Evolutionary conservation across 2,888 invertebrate species (phyloP).

Genomic region (Stratiomys singularior): DNA sequence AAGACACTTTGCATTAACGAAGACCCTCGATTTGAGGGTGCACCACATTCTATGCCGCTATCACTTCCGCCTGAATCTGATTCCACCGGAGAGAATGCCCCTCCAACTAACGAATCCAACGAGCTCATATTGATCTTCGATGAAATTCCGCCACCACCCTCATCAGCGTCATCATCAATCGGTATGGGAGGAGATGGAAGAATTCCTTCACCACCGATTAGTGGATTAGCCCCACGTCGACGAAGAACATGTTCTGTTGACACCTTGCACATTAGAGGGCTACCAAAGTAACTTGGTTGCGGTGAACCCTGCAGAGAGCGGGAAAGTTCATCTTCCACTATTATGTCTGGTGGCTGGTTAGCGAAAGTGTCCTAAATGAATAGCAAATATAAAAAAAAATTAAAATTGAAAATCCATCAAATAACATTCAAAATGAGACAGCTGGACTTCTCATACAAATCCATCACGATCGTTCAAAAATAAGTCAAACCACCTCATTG

Average conservation of each 20-base stretch:
- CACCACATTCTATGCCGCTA: conserved; percentile 61
- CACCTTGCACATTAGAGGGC: conserved; percentile 44
- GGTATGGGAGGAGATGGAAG: conserved; percentile 59
- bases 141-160: not conserved
- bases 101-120: not conserved
- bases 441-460: no score
- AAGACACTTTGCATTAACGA: not conserved
- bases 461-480: no score
- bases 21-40: not conserved
- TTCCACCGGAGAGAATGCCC: conserved; percentile 9
- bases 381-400: conserved; percentile 13
- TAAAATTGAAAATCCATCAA: no score
- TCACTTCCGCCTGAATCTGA: conserved; percentile 56
- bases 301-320: conserved; percentile 35
- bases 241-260: conserved; percentile 57
- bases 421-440: no score
- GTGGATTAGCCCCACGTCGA: conserved; percentile 61
- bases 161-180: conserved; percentile 24
- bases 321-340: conserved; percentile 33
- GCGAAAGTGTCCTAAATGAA: conserved; percentile 36
- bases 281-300: conserved; percentile 7
- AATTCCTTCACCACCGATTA: conserved; percentile 59
- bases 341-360: conserved; percentile 25
- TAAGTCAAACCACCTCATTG: no score
- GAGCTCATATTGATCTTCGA: not conserved